These are phyloP conservation scores for Linepithema humile DNA, from an alignment of 1,140 invertebrate species.

Conservation along the genomic window DNA sequence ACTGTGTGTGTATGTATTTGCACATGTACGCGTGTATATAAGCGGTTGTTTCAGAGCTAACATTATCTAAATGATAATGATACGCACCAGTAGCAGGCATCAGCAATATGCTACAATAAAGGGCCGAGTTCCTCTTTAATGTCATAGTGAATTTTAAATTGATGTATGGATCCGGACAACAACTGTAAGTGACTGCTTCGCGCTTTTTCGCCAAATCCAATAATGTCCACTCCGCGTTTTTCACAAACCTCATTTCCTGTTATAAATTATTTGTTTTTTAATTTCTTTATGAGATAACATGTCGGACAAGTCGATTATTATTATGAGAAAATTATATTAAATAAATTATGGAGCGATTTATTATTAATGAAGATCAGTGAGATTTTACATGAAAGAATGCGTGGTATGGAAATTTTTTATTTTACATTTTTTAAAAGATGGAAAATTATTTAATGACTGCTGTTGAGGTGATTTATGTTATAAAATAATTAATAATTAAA, in stretches of 20 bases:
- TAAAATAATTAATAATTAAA: too few relatives aligned
- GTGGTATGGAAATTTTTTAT: too few relatives aligned
- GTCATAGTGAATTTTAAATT: constrained; percentile 85
- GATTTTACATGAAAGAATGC: too few relatives aligned
- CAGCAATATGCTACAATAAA: constrained; percentile 87
- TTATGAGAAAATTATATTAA: too few relatives aligned
- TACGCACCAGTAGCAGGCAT: constrained; percentile 86
- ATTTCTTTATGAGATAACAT: background rate
- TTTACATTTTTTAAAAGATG: too few relatives aligned
- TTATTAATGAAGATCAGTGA: too few relatives aligned
- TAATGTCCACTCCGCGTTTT: constrained; percentile 86
- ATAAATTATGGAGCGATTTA: too few relatives aligned
- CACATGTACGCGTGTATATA: too few relatives aligned
- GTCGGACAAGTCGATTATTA: too few relatives aligned
- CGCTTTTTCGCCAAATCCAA: constrained; percentile 77
- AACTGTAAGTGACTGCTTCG: constrained; percentile 81
- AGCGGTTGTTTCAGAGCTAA: background rate
- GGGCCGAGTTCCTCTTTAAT: constrained; percentile 85
- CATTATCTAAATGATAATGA: background rate
- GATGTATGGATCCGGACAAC: constrained; percentile 86
- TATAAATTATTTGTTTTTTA: background rate
- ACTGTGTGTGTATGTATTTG: too few relatives aligned
- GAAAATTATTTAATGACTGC: too few relatives aligned
- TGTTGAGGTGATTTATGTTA: too few relatives aligned
- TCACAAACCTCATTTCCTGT: constrained; percentile 1